Conservation (phyloP, 2,888 invertebrate genomes). For the Hypolimnas misippus region DNA sequence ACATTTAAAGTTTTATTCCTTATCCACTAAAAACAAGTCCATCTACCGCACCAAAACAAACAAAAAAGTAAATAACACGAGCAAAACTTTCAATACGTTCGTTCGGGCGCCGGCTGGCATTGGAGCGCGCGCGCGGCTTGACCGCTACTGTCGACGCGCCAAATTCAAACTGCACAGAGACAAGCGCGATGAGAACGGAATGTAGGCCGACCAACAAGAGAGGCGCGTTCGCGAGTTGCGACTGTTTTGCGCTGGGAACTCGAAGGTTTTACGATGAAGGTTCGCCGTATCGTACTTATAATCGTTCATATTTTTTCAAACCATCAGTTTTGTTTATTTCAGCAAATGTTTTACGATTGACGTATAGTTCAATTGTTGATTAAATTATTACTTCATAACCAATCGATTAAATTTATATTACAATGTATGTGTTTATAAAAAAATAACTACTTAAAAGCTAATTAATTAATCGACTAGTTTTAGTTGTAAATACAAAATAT, state of each 20-base stretch:
- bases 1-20: conserved; percentile 43
- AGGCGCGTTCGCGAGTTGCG: conserved; percentile 36
- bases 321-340: conserved; percentile 31
- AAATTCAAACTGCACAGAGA: conserved; percentile 69
- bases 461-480: too few species aligned
- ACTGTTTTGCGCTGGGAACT: conserved; percentile 34
- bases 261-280: conserved; percentile 39
- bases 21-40: conserved; percentile 51
- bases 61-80: conserved; percentile 60
- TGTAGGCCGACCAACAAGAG: conserved; percentile 39
- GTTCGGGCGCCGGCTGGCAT: conserved; percentile 55
- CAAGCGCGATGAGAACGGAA: conserved; percentile 43
- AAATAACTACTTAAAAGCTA: too few species aligned
- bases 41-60: conserved; percentile 51
- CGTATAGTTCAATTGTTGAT: conserved; percentile 5
- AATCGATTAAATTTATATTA: too few species aligned
- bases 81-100: conserved; percentile 59
- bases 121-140: conserved; percentile 63
- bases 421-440: too few species aligned
- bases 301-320: conserved; percentile 36
- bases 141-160: conserved; percentile 63
- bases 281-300: conserved; percentile 44
- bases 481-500: too few species aligned
- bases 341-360: conserved; percentile 39
- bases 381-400: neutral